phyloP scores from a whole-genome alignment of 2,888 invertebrate species.

The Dryococelus australis region DNA sequence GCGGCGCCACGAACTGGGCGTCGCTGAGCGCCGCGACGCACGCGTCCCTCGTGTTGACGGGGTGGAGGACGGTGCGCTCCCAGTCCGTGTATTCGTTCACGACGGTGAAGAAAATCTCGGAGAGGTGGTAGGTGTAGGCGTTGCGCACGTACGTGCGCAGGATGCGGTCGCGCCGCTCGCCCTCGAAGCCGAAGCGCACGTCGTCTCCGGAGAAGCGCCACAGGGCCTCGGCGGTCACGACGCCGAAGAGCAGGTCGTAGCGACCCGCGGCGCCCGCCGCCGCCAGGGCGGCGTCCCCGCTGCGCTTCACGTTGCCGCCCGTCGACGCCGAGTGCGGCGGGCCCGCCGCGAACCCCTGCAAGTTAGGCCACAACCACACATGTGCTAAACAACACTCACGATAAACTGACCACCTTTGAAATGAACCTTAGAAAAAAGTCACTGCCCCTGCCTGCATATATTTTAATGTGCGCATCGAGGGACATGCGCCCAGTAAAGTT shows the following conservation, averaged over 20 bases:
- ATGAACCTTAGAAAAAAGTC: too few relatives aligned
- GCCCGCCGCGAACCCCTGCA: constrained; percentile 30
- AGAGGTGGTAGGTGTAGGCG: constrained; percentile 93
- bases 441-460: too few relatives aligned
- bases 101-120: constrained; percentile 95
- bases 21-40: constrained; percentile 92
- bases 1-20: constrained; percentile 91
- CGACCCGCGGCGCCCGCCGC: constrained; percentile 60
- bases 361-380: not conserved
- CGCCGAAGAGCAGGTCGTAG: constrained; percentile 89
- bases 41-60: constrained; percentile 86
- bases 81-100: constrained; percentile 98
- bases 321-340: constrained; percentile 52
- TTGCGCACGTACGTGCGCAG: constrained; percentile 89
- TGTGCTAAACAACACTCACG: not conserved
- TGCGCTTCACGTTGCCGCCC: constrained; percentile 67
- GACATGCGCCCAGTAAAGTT: too few relatives aligned
- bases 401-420: not conserved
- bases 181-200: constrained; percentile 81
- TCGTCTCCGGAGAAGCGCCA: constrained; percentile 88
- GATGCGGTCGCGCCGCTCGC: constrained; percentile 85
- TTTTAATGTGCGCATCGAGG: not conserved
- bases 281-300: constrained; percentile 64
- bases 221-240: constrained; percentile 90
- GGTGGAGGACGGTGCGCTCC: constrained; percentile 90